Base-by-base conservation (phyloP, 2,888 invertebrate species). In the Embidobia sp. region DNA sequence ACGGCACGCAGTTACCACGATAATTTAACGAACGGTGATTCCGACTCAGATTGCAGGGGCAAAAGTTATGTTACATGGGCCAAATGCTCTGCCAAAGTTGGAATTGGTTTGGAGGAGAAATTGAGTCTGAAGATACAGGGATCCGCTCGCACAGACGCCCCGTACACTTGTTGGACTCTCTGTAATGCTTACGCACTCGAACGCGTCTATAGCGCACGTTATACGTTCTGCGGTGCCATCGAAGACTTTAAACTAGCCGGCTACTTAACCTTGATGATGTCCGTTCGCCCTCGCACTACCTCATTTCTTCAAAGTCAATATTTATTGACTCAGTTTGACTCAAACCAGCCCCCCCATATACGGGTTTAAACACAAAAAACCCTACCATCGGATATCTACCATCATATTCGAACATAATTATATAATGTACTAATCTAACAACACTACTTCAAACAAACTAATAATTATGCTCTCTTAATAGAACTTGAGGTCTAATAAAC, bases 11-110 rank as follows among this genome's bases (percentile, higher is more conserved):
- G 84, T 84, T 84, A 85, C 85, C 82, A 82, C 84, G 88, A 88
- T 88, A 87, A 89, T 89, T 88, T 85, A 86, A 80, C 85, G 80
- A 87, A 85, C 85, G 85, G 88, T 86, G 87, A 88, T 88, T 88
- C 81, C 85, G 85, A 87, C 85, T 85, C 85, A 85, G 88, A 87
- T 88, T 88, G 88, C 85, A 82, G 81, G 80, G 84, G 86, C 83
- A 86, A 84, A 85, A 87, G 87, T 88, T 87, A 85, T 85, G 85
- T 85, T 78, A 75, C 67, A 63, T 51, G 75, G 75, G 72, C 77
- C 75, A 78, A 77, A 57, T 75, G 73, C 81, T 80, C 79, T 77
- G 82, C 83, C 84, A 82, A 89, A 88, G 86, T 88, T 88, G 87
- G 85, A 88, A 88, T 88, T 88, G 88, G 85, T 87, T 86, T 83